Evolutionary conservation across 2,797 vertebrate genomes (phyloP).

Genomic region (Ctenochaetus hawaiiensis): DNA sequence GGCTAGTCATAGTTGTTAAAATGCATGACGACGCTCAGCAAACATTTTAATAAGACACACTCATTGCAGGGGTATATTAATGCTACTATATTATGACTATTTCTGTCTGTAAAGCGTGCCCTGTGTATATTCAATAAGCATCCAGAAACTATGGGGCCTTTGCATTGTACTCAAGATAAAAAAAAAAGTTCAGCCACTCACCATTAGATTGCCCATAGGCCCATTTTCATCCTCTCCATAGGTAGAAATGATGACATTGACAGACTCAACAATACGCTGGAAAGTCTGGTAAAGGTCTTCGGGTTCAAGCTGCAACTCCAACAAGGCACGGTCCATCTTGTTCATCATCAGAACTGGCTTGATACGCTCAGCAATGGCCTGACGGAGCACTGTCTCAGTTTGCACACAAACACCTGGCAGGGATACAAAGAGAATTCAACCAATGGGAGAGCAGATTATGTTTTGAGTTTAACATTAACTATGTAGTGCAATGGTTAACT

Average conservation of each 20-base stretch:
- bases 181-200: slow-evolving; percentile 59
- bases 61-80: no score
- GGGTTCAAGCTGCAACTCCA: slow-evolving; percentile 93
- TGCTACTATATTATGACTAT: no score
- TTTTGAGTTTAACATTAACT: neutral
- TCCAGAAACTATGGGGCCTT: neutral
- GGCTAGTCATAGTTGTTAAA: no score
- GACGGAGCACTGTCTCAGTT: slow-evolving; percentile 95
- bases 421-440: neutral
- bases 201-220: slow-evolving; percentile 96
- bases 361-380: slow-evolving; percentile 95
- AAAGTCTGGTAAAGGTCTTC: slow-evolving; percentile 96
- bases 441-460: rapidly evolving
- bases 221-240: slow-evolving; percentile 93
- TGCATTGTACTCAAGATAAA: neutral
- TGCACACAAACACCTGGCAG: slow-evolving; percentile 93
- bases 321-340: slow-evolving; percentile 96
- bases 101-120: no score
- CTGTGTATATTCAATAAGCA: neutral
- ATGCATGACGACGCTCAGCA: no score
- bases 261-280: slow-evolving; percentile 95
- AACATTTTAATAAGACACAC: no score
- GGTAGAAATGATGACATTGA: slow-evolving; percentile 96
- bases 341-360: slow-evolving; percentile 99
- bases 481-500: neutral